Base-by-base conservation (phyloP, 2,888 invertebrate genomes). In the Hydropsyche betteni region DNA sequence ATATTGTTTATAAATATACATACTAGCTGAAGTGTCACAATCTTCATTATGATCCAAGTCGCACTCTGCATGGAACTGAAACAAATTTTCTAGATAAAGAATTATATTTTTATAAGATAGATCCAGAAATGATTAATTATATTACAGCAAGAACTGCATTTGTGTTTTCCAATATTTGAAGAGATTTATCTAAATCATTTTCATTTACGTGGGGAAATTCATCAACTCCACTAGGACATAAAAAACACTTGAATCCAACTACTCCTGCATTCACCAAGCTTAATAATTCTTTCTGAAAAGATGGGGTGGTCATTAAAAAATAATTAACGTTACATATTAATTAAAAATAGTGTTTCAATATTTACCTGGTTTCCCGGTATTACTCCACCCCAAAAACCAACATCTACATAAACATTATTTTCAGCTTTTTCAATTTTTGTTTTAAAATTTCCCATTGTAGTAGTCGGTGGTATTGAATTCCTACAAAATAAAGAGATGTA, bases 381-480 rank as follows among this genome's bases (percentile, higher is more conserved):
- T 0, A 93, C 88, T n/a, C 93, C 93, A n/a, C 93, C 93, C 93
- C 93, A 93, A 83, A 93, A 93, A 3, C 90, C 93, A 64, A 93
- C 90, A 82, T 93, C 93, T 0, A 92, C 90, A 80, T 86, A 91
- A 34, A 90, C 85, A 80, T 90, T 88, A 1, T 87, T 89, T 53
- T 85, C 83, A 0, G 93, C 92, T 2, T 89, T 87, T 10, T 83
- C 80, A 2, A 89, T 86, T 84, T 93, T 93, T 0, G 84, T 85
- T 81, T 88, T 86, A 6, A 93, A 85, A 81, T 90, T 90, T 38
- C 87, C 85, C 33, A 91, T 81, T 0, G 88, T 90, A 0, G 91
- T 92, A 0, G 93, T 93, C 2, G 93, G 89, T 55, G 93, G 93
- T 79, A 91, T 90, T 0, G 91, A 91, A 82, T 93, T 92, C 77